These are phyloP conservation scores for Cloeon dipterum DNA, from an alignment of 2,888 invertebrate species.

Conservation along the genomic window DNA sequence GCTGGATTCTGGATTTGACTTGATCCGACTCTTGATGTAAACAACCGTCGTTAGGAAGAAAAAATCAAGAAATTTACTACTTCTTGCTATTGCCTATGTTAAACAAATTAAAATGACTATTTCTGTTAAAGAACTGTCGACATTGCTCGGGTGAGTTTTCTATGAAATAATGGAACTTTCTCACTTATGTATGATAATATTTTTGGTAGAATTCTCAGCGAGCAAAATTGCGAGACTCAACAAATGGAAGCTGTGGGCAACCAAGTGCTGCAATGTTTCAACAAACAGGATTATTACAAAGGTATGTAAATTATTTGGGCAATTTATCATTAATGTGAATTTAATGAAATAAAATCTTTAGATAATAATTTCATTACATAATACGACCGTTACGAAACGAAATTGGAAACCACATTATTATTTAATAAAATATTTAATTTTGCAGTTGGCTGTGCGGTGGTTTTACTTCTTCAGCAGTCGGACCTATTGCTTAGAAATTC, in stretches of 20 bases:
- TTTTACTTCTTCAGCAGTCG: constrained; percentile 39
- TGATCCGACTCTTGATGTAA: no score
- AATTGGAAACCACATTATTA: neutral
- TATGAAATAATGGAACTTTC: no score
- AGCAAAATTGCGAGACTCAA: constrained; percentile 47
- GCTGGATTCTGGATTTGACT: no score
- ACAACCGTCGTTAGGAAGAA: no score
- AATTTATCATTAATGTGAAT: constrained; percentile 14
- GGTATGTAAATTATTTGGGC: constrained; percentile 20
- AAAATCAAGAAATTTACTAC: no score
- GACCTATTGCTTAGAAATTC: constrained; percentile 41
- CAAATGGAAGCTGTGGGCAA: constrained; percentile 51
- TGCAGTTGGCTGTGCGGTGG: constrained; percentile 32
- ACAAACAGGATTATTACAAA: constrained; percentile 56
- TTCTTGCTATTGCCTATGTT: no score
- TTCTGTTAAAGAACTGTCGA: neutral
- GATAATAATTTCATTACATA: neutral
- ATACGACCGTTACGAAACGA: neutral
- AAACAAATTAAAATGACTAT: neutral
- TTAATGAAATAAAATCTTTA: constrained; percentile 4
- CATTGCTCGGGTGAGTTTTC: neutral
- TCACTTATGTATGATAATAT: no score
- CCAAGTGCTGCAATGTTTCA: constrained; percentile 56
- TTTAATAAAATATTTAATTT: neutral
- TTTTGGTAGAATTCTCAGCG: constrained; percentile 39